Conservation (phyloP, 2,797 vertebrate genomes). For the Melanotaenia parkinsoni region DNA sequence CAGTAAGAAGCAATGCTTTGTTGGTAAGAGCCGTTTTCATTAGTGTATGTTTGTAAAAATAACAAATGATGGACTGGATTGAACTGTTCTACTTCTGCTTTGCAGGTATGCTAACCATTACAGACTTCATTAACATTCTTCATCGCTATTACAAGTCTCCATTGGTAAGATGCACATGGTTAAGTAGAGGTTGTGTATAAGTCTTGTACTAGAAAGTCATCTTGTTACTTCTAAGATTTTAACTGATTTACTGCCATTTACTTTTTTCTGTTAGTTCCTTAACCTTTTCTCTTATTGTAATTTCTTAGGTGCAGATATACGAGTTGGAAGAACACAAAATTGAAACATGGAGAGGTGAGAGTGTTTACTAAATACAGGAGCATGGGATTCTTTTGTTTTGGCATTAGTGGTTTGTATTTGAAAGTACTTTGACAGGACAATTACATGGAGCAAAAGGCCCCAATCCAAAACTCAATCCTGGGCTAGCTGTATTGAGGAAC, state of each 20-base stretch:
- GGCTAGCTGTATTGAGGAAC: not conserved
- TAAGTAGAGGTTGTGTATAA: not conserved
- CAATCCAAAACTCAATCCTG: too few relatives aligned
- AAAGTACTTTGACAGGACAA: not conserved
- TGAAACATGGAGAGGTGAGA: conserved; percentile 97
- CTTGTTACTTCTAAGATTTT: not conserved
- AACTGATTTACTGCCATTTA: not conserved
- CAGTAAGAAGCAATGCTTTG: conserved; percentile 97
- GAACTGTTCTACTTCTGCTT: not conserved
- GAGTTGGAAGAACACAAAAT: conserved; percentile 99
- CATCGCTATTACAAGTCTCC: conserved; percentile 98
- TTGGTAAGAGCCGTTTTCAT: conserved; percentile 84
- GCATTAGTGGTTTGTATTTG: not conserved
- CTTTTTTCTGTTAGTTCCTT: not conserved
- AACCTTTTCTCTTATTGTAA: conserved; percentile 7
- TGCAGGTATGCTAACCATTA: conserved; percentile 97
- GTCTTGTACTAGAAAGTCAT: not conserved
- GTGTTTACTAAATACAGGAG: not conserved
- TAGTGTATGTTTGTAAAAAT: conserved; percentile 3
- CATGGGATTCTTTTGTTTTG: not conserved
- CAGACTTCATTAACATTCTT: conserved; percentile 98
- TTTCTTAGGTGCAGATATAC: conserved; percentile 94
- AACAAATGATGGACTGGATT: not conserved
- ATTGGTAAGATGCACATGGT: conserved; percentile 84
- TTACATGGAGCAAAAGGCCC: not conserved